Conservation (phyloP, 2,797 vertebrate genomes). For the Xiphorhynchus erythropygius region DNA sequence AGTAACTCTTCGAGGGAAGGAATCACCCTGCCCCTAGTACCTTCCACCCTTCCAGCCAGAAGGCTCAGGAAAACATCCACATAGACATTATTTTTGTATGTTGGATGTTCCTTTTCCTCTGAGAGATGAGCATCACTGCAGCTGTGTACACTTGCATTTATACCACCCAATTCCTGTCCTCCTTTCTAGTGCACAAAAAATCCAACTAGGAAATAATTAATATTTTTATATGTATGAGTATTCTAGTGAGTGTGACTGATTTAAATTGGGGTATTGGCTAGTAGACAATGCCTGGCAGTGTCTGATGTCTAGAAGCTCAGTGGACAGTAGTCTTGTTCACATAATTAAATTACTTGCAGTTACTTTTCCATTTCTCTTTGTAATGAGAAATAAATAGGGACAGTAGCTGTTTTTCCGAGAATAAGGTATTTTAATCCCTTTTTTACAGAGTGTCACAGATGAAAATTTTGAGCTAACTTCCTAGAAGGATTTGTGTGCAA, state of each 20-base stretch:
- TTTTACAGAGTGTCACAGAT: not conserved
- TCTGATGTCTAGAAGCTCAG: not conserved
- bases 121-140: not conserved
- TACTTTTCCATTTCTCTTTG: not conserved
- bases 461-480: not conserved
- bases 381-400: not conserved
- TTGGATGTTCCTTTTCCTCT: not conserved
- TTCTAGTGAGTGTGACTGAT: not conserved
- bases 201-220: not conserved
- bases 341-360: not conserved
- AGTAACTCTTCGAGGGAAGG: not conserved
- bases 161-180: not conserved
- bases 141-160: not conserved
- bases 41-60: not conserved
- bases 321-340: not conserved
- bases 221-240: not conserved
- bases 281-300: not conserved
- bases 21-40: rapidly evolving
- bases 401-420: not conserved
- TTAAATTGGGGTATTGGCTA: not conserved
- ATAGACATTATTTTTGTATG: not conserved
- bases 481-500: not conserved
- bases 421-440: not conserved
- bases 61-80: not conserved
- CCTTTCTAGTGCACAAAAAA: not conserved